Evolutionary conservation across 2,797 vertebrate genomes (phyloP), one percentile per base, ranked within the genome.

Genomic region (Catostomus latipinnis): DNA sequence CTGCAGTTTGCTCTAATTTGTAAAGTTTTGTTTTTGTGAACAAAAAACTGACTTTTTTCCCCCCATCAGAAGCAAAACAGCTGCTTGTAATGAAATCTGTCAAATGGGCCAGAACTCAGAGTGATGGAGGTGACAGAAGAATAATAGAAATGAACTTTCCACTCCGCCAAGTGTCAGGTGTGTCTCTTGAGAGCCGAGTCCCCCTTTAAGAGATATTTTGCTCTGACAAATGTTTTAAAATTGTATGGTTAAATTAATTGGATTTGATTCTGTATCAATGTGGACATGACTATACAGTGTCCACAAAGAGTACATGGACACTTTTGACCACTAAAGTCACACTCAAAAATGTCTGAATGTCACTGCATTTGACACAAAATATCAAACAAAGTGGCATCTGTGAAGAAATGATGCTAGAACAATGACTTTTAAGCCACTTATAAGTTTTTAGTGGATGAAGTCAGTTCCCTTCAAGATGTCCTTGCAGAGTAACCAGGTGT

Each of bases 1-100:
- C 62, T 46, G 50, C 71, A 74, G 56, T 48, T 68, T 53, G 65
- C 63, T 53, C 63, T 45, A 68, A 60, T 78, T 82, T 74, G 56
- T 69, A 50, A 69, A 78, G 60, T 43, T 72, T 34, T 34, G 4
- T 14, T 57, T 81, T 71, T 8, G 8, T 46, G 14, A 50, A 65
- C 60, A 45, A 63, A 53, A 48, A 43, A 3, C n/a, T 11, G 60
- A 67, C 9, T 12, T 22, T 67, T 69, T 60, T 12, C 12, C 18
- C 34, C 60, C n/a, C 18, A 43, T 58, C 54, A 14, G 6, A 11
- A 68, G 46, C 2, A 68, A 76, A 60, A 43, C 4, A 45, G 56
- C 22, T 60, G 10, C 56, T 60, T 45, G 69, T 52, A 69, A 69
- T 53, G 46, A 75, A 61, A 65, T 49, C 68, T 50, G 68, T 66